A percentile compares a stretch with the other conserved stretches of the same genome.
Evolutionary conservation across 2,797 vertebrate species (phyloP).

Genomic region (Macrochelys suwanniensis): DNA sequence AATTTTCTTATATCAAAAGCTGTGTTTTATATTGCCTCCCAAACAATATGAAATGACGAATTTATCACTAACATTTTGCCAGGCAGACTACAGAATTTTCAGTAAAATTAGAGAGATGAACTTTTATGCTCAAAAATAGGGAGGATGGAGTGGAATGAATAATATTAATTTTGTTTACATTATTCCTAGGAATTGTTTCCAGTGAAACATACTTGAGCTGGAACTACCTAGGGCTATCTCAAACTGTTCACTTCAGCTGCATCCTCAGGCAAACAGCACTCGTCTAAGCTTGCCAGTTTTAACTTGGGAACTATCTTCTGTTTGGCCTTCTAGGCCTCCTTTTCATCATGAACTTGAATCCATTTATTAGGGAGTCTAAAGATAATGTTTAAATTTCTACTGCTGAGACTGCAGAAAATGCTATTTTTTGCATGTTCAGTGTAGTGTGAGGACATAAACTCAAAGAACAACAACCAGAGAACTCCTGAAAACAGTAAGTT

Average conservation of each 20-base stretch:
- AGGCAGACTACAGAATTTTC: neutral
- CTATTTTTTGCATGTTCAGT: neutral
- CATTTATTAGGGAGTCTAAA: neutral
- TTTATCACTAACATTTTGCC: neutral
- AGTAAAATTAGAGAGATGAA: neutral
- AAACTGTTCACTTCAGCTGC: neutral
- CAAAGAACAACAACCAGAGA: neutral
- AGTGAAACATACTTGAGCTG: neutral
- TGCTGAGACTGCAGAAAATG: neutral
- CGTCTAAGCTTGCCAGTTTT: conserved; percentile 3
- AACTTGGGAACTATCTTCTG: neutral
- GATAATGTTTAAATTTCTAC: neutral
- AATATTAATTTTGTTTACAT: neutral
- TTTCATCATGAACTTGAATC: conserved; percentile 27
- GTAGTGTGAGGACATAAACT: neutral
- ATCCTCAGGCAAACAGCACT: conserved; percentile 10
- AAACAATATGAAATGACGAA: neutral
- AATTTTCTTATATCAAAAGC: neutral
- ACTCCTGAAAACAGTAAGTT: neutral
- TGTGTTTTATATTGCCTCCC: neutral
- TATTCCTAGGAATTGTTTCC: neutral
- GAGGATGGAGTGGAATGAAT: neutral
- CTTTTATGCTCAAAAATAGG: neutral
- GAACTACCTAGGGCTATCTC: neutral
- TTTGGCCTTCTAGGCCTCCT: conserved; percentile 11